Percentiles rank a stretch among this genome's conserved stretches.
Conservation (phyloP, 2,797 vertebrate genomes). For the Enteromius afrohamiltoni region DNA sequence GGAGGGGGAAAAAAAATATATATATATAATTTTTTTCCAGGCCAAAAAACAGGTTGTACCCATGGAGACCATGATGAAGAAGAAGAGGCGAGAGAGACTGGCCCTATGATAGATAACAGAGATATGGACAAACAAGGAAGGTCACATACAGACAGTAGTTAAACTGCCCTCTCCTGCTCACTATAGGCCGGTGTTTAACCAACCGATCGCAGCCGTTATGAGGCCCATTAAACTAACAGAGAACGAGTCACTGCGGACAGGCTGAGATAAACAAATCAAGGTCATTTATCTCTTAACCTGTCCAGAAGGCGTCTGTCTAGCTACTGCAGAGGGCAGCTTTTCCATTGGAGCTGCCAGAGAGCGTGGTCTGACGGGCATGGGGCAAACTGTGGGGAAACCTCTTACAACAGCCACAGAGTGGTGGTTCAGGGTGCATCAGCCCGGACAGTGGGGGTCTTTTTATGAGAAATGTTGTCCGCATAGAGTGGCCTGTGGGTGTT, state of each 20-base stretch:
- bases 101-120: conserved; percentile 12
- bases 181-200: conserved; percentile 7
- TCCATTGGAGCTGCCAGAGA: conserved; percentile 21
- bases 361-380: neutral
- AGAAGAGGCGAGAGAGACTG: conserved; percentile 10
- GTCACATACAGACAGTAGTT: conserved; percentile 26
- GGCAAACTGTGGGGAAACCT: conserved; percentile 13
- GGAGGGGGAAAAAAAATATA: conserved; percentile 24
- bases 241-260: conserved; percentile 31
- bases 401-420: neutral
- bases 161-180: conserved; percentile 34
- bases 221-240: conserved; percentile 36
- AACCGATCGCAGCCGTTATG: conserved; percentile 31
- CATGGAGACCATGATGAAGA: conserved; percentile 14
- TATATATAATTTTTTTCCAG: neutral
- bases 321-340: conserved; percentile 28
- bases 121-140: conserved; percentile 31
- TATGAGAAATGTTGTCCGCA: conserved; percentile 76
- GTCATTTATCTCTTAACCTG: conserved; percentile 14
- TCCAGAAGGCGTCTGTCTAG: conserved; percentile 12
- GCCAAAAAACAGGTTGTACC: neutral
- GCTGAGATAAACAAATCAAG: conserved; percentile 33
- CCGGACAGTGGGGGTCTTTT: conserved; percentile 39
- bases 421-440: neutral
- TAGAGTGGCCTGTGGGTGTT: conserved; percentile 66